These are phyloP conservation scores for Sphaerodactylus townsendi DNA, from an alignment of 2,113 vertebrate species.

Conservation along the genomic window DNA sequence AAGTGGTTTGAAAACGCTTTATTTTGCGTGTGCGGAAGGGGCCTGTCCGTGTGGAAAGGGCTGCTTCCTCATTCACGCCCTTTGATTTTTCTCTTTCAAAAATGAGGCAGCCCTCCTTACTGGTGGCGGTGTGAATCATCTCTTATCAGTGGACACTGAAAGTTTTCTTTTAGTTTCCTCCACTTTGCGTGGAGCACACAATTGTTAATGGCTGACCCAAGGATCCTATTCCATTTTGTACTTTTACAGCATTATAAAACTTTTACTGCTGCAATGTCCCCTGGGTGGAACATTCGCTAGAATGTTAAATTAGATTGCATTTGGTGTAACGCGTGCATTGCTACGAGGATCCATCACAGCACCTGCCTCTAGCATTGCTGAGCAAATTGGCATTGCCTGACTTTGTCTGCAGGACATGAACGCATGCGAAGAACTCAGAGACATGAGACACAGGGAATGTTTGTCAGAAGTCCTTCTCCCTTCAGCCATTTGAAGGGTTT, in stretches of 20 bases:
- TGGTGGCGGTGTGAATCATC: not conserved
- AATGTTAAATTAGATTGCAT: not conserved
- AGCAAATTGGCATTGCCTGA: not conserved
- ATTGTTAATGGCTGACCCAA: not conserved
- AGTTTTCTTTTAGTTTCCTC: not conserved
- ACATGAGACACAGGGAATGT: too few relatives aligned
- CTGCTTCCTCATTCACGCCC: too few relatives aligned
- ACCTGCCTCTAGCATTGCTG: not conserved
- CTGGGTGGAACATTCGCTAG: not conserved
- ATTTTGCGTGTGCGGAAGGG: too few relatives aligned
- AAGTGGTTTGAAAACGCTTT: too few relatives aligned
- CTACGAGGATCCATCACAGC: not conserved
- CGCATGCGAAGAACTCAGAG: not conserved
- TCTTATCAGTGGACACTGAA: not conserved
- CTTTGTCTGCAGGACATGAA: not conserved
- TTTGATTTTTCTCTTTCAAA: too few relatives aligned
- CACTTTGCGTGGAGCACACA: not conserved
- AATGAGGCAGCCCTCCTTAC: too few relatives aligned
- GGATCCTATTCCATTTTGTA: not conserved
- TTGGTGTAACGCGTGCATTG: not conserved
- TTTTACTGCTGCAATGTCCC: not conserved
- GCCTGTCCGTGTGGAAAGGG: too few relatives aligned
- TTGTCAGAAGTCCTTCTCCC: too few relatives aligned
- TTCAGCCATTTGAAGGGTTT: too few relatives aligned
- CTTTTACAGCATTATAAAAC: not conserved